Evolutionary conservation across 2,113 vertebrate species (phyloP).

Genomic region (Phylloscopus trochilus): DNA sequence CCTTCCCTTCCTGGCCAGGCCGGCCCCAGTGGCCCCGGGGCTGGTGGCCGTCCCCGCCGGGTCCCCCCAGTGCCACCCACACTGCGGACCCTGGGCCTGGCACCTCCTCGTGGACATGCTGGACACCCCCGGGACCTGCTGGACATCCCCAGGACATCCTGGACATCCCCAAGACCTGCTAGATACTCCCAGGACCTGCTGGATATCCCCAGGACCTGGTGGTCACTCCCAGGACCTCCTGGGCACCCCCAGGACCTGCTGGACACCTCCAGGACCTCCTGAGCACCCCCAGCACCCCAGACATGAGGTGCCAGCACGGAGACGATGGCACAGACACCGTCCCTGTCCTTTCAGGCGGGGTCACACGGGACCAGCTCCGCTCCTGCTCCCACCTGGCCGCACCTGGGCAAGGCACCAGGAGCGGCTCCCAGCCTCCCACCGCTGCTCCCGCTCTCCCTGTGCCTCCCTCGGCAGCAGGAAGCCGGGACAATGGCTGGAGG

Average conservation of each 20-base stretch:
- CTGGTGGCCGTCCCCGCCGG: not conserved
- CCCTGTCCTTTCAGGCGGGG: accelerated
- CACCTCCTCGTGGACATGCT: not conserved
- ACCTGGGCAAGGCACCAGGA: accelerated
- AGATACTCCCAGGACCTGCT: accelerated
- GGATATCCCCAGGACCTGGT: accelerated
- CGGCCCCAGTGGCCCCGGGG: too few species aligned
- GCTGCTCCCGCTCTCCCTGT: accelerated
- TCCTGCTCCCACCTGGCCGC: not conserved
- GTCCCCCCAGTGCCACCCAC: not conserved
- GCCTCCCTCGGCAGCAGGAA: not conserved
- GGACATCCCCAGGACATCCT: accelerated
- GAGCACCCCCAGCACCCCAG: not conserved
- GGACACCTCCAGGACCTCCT: not conserved
- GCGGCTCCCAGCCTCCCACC: not conserved
- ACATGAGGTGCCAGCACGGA: accelerated
- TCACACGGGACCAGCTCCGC: accelerated
- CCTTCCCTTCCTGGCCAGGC: not conserved
- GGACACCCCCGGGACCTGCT: accelerated
- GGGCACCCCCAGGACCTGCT: accelerated
- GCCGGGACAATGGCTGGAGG: not conserved
- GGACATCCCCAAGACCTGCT: too few species aligned
- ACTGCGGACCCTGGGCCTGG: accelerated
- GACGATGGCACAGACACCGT: accelerated
- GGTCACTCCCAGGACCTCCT: accelerated